Evolutionary conservation across 1,140 invertebrate species (phyloP).

Genomic region (Trypoxylus dichotomus): DNA sequence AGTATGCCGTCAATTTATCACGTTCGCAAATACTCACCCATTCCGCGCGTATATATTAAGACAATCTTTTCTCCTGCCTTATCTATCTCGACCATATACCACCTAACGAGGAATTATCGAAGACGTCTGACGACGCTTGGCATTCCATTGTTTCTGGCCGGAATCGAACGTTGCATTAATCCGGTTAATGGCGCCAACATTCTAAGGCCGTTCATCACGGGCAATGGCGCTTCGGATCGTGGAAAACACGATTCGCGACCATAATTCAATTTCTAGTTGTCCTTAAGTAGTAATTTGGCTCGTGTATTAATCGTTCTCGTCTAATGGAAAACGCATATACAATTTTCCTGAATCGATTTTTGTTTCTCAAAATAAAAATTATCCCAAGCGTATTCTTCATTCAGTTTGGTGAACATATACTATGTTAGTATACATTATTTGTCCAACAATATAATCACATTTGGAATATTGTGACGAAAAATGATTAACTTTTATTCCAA

Average conservation of each 20-base stretch:
- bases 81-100: neutral
- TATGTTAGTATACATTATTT: too few species aligned
- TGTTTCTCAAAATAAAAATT: neutral
- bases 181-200: conserved; percentile 1
- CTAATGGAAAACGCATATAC: neutral
- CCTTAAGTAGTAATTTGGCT: neutral
- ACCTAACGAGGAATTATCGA: conserved; percentile 2
- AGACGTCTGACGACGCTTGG: neutral
- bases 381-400: too few species aligned
- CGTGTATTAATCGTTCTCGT: neutral
- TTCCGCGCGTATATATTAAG: neutral
- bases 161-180: conserved; percentile 1
- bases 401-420: too few species aligned
- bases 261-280: neutral
- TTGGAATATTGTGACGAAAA: too few species aligned
- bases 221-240: neutral
- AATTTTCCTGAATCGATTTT: neutral
- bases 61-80: neutral
- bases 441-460: too few species aligned
- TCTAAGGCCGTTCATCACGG: neutral
- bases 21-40: neutral
- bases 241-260: neutral
- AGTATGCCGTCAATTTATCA: neutral
- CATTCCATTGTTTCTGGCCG: neutral
- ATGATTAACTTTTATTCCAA: too few species aligned